phyloP scores from a whole-genome alignment of 2,888 invertebrate species.

The Cerastis leucographa region DNA sequence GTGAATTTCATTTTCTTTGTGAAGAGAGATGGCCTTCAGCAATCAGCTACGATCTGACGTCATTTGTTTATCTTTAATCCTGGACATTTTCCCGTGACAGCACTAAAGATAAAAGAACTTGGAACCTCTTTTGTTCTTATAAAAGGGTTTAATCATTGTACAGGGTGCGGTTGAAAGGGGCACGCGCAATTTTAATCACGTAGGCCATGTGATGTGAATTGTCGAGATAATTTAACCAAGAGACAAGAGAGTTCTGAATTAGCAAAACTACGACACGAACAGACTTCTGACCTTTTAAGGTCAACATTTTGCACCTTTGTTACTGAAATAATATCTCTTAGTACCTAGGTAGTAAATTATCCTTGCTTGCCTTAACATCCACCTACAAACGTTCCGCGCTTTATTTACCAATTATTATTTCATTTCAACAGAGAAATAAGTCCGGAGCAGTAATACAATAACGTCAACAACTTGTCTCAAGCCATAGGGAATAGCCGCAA shows the following conservation, averaged over 20 bases:
- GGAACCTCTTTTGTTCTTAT: constrained; percentile 60
- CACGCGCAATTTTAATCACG: constrained; percentile 55
- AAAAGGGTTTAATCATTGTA: constrained; percentile 66
- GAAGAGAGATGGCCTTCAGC: constrained; percentile 27
- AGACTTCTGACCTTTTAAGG: background rate
- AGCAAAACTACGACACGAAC: constrained; percentile 1
- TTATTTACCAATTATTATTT: constrained; percentile 44
- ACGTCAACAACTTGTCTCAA: constrained; percentile 63
- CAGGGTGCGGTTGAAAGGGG: constrained; percentile 54
- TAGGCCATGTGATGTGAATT: constrained; percentile 28
- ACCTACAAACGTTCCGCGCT: background rate
- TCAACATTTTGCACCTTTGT: background rate
- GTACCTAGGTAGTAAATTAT: background rate
- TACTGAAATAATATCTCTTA: background rate
- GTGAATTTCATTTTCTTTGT: constrained; percentile 45
- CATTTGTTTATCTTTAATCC: constrained; percentile 66
- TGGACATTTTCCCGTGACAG: constrained; percentile 57
- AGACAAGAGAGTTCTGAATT: background rate
- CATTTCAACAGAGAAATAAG: constrained; percentile 37
- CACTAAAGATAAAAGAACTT: constrained; percentile 61
- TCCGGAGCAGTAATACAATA: constrained; percentile 58
- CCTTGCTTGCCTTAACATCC: background rate
- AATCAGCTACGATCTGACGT: constrained; percentile 59
- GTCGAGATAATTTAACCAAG: constrained; percentile 37
- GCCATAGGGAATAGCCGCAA: constrained; percentile 59